A percentile compares a stretch with the other conserved stretches of the same genome.
Conservation (phyloP, 2,797 vertebrate genomes). For the Typhlichthys eigenmanni region DNA sequence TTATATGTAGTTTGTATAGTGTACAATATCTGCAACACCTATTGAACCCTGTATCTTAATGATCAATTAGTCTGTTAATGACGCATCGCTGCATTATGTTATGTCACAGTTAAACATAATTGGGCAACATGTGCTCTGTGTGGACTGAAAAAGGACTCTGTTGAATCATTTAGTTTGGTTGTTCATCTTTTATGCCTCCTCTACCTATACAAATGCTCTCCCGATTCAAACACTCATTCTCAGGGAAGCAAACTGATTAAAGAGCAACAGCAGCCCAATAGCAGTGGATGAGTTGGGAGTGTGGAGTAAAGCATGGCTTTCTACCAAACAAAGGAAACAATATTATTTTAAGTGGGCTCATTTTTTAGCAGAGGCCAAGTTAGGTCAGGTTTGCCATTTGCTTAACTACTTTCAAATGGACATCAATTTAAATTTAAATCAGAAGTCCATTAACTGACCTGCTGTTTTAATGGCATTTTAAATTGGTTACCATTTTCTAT, state of each 20-base stretch:
- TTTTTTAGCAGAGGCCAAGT: background rate
- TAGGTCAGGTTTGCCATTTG: conserved; percentile 4
- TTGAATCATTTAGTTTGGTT: too few species aligned
- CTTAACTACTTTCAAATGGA: conserved; percentile 1
- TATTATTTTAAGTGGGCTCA: conserved; percentile 15
- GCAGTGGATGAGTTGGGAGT: conserved; percentile 1
- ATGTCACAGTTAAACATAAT: too few species aligned
- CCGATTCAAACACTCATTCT: conserved; percentile 18
- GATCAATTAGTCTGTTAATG: too few species aligned
- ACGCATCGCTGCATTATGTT: too few species aligned
- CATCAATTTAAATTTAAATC: too few species aligned
- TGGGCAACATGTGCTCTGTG: too few species aligned
- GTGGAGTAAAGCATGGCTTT: conserved; percentile 8
- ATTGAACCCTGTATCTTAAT: too few species aligned
- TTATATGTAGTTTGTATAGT: too few species aligned
- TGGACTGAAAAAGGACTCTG: too few species aligned
- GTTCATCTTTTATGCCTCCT: too few species aligned
- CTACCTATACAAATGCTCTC: conserved; percentile 35
- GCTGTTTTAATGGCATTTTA: background rate
- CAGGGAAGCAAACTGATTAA: conserved; percentile 33
- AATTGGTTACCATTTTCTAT: background rate
- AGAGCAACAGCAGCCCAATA: conserved; percentile 31
- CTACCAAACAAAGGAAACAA: conserved; percentile 3
- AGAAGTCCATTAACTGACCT: background rate
- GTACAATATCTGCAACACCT: too few species aligned